These are phyloP conservation scores for Mareca penelope DNA, from an alignment of 2,797 vertebrate species.

Conservation along the genomic window DNA sequence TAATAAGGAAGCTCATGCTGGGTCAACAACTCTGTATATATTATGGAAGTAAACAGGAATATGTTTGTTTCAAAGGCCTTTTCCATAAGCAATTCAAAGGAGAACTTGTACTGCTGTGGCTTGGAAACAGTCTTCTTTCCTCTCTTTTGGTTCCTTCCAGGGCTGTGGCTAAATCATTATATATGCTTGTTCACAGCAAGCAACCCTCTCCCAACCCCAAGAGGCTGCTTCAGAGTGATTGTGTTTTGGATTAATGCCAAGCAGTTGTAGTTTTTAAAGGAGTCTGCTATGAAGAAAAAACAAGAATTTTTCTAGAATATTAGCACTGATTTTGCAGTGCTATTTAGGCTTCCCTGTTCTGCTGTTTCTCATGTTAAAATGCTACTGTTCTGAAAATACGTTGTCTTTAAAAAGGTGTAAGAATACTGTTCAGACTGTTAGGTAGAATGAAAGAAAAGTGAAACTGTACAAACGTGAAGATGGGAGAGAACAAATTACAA, in stretches of 20 bases:
- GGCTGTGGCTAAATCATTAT: background rate
- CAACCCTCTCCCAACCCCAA: background rate
- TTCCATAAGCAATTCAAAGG: background rate
- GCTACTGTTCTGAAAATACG: background rate
- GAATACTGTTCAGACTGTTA: background rate
- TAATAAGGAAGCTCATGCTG: background rate
- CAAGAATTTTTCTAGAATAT: background rate
- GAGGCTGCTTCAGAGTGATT: background rate
- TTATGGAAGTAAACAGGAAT: background rate
- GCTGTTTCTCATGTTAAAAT: background rate
- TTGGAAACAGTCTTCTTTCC: background rate
- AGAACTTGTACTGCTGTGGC: background rate
- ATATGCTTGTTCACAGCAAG: background rate
- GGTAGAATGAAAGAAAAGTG: background rate
- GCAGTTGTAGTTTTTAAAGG: background rate
- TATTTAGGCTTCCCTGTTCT: accelerated
- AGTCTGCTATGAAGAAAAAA: background rate
- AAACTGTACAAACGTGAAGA: background rate
- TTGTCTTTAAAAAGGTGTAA: background rate
- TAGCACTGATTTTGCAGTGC: background rate
- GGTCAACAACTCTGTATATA: background rate
- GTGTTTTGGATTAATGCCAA: background rate
- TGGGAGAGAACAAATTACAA: background rate
- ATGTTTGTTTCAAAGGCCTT: background rate
- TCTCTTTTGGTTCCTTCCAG: background rate